phyloP scores from a whole-genome alignment of 2,888 invertebrate genomes.

The Orthosia gracilis region DNA sequence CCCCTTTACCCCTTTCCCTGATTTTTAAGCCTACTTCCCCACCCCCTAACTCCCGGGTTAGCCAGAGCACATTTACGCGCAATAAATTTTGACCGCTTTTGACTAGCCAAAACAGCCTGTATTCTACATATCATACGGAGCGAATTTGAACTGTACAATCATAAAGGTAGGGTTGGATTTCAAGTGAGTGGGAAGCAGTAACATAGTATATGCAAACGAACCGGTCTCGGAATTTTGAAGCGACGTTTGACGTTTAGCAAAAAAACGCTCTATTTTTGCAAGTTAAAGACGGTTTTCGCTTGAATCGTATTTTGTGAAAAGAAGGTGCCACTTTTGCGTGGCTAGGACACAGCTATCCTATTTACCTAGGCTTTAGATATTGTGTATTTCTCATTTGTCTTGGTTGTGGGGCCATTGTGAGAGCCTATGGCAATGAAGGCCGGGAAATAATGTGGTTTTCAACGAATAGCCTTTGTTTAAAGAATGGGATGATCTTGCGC shows the following conservation, averaged over 20 bases:
- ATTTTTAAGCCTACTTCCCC: constrained; percentile 90
- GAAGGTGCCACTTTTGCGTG: constrained; percentile 85
- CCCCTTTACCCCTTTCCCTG: constrained; percentile 88
- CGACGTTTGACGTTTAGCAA: constrained; percentile 77
- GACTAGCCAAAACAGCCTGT: constrained; percentile 84
- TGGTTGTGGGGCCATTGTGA: constrained; percentile 86
- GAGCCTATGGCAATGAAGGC: constrained; percentile 63
- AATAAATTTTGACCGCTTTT: constrained; percentile 90
- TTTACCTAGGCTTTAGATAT: constrained; percentile 86
- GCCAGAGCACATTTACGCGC: constrained; percentile 91
- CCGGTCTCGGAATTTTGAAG: constrained; percentile 84
- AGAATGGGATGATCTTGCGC: constrained; percentile 54
- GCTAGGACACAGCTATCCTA: constrained; percentile 81
- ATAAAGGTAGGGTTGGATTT: constrained; percentile 60
- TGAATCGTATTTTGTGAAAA: constrained; percentile 76
- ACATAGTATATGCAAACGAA: constrained; percentile 86
- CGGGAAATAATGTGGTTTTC: constrained; percentile 68
- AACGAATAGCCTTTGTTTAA: constrained; percentile 62
- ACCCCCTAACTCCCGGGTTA: constrained; percentile 89
- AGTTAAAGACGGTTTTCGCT: constrained; percentile 75
- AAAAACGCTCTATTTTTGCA: constrained; percentile 78
- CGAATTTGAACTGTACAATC: constrained; percentile 72
- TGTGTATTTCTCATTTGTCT: constrained; percentile 90
- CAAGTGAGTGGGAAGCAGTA: constrained; percentile 52
- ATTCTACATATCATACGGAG: constrained; percentile 64